Evolutionary conservation across 92 coral and sea anemone genomes (phyloP).

Genomic region (Parazoanthus darwini): DNA sequence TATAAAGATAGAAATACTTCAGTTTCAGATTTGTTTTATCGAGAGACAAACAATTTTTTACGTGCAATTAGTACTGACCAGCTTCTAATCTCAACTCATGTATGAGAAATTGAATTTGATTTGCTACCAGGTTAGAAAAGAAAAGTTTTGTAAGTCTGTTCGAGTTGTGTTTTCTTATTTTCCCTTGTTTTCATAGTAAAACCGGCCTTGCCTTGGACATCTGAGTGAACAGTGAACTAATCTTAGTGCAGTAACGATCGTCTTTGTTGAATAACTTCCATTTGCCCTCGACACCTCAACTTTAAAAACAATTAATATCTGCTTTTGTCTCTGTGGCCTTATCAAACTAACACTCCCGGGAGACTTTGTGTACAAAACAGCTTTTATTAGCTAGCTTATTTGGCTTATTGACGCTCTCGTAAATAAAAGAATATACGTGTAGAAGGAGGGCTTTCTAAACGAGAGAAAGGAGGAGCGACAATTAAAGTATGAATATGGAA

Average conservation of each 20-base stretch:
- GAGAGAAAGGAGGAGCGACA: constrained; percentile 14
- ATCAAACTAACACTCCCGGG: constrained; percentile 27
- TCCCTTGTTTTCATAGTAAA: too few species aligned
- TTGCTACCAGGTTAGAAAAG: not conserved
- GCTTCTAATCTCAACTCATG: not conserved
- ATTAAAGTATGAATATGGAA: not conserved
- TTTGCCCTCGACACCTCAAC: constrained; percentile 15
- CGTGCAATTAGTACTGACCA: not conserved
- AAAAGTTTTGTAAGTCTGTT: not conserved
- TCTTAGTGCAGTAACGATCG: not conserved
- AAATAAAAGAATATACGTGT: constrained; percentile 25
- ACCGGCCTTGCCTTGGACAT: too few species aligned
- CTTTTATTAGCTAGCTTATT: constrained; percentile 11
- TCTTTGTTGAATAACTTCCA: constrained; percentile 1
- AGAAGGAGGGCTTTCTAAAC: constrained; percentile 19
- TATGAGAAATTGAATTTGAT: not conserved
- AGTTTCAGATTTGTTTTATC: too few species aligned
- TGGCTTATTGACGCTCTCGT: not conserved
- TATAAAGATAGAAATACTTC: too few species aligned
- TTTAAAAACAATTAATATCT: constrained; percentile 11
- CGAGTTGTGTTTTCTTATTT: not conserved
- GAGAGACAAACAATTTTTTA: not conserved
- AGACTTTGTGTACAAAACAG: constrained; percentile 13
- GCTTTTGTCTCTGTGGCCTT: constrained; percentile 19
- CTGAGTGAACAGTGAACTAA: too few species aligned